A percentile compares a stretch with the other conserved stretches of the same genome.
These are phyloP conservation scores for Hylaea fasciaria DNA, from an alignment of 2,888 invertebrate species.

Conservation along the genomic window DNA sequence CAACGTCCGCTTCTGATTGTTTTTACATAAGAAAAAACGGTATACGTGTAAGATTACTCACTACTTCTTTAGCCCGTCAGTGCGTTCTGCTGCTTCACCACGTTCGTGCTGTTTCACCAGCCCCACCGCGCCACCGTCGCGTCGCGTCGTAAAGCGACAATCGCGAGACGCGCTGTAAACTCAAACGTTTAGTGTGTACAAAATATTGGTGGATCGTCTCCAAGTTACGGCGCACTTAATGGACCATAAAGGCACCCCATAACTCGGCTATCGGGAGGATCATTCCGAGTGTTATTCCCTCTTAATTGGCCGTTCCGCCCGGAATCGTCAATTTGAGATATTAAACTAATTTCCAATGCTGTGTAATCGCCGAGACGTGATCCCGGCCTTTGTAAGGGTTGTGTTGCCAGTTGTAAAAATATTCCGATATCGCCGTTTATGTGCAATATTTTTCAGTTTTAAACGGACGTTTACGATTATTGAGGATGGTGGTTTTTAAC, in stretches of 20 bases:
- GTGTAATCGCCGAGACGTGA: constrained; percentile 78
- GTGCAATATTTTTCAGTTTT: constrained; percentile 13
- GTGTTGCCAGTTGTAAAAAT: constrained; percentile 45
- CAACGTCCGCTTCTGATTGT: no score
- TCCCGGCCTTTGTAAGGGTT: constrained; percentile 59
- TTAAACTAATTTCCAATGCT: constrained; percentile 84
- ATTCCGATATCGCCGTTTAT: constrained; percentile 24
- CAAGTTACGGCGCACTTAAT: constrained; percentile 66
- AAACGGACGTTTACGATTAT: constrained; percentile 14
- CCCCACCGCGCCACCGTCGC: constrained; percentile 33
- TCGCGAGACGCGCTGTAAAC: constrained; percentile 46
- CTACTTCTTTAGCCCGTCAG: no score
- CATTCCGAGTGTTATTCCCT: constrained; percentile 80
- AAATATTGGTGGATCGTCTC: constrained; percentile 57
- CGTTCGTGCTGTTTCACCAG: no score
- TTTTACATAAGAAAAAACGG: no score
- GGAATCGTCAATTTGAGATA: constrained; percentile 84
- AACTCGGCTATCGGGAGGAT: constrained; percentile 80
- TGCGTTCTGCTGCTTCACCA: no score
- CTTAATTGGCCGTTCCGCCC: constrained; percentile 82
- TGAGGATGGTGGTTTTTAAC: constrained; percentile 2
- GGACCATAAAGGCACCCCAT: constrained; percentile 82
- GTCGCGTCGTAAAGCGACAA: constrained; percentile 43
- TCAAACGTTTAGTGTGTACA: constrained; percentile 55
- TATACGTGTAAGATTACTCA: no score